phyloP scores from a whole-genome alignment of 2,888 invertebrate species.

The Leuctra nigra region DNA sequence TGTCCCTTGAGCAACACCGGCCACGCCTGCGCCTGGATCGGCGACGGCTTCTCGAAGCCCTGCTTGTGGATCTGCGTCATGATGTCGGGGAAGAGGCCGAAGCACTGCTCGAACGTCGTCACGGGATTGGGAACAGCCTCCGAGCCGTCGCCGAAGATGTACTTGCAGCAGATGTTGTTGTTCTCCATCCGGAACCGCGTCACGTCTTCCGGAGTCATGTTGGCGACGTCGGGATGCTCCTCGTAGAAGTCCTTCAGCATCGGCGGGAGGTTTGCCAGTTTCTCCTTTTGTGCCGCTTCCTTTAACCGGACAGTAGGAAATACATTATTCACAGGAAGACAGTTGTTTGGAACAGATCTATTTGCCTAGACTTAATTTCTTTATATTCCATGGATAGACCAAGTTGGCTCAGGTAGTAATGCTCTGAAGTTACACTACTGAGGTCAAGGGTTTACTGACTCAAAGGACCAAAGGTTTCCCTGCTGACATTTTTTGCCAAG shows the following conservation, averaged over 20 bases:
- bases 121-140: conserved; percentile 67
- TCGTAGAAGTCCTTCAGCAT: conserved; percentile 77
- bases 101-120: conserved; percentile 67
- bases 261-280: conserved; percentile 58
- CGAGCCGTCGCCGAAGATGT: conserved; percentile 46
- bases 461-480: too few relatives aligned
- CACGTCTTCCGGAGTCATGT: conserved; percentile 57
- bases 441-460: too few relatives aligned
- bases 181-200: conserved; percentile 51
- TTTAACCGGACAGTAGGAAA: too few relatives aligned
- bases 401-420: too few relatives aligned
- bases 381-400: too few relatives aligned
- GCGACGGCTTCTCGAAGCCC: conserved; percentile 75
- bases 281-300: conserved; percentile 48
- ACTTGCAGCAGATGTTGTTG: conserved; percentile 67
- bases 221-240: conserved; percentile 64
- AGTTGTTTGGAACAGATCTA: too few relatives aligned
- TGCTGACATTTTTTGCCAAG: too few relatives aligned
- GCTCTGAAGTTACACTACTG: too few relatives aligned
- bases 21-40: conserved; percentile 93
- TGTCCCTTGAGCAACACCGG: conserved; percentile 84
- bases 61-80: conserved; percentile 72
- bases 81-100: conserved; percentile 74
- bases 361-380: too few relatives aligned
- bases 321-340: too few relatives aligned